A percentile compares a stretch with the other conserved stretches of the same genome.
These are phyloP conservation scores for Pseudorasbora parva DNA, from an alignment of 2,113 vertebrate genomes.

Conservation along the genomic window DNA sequence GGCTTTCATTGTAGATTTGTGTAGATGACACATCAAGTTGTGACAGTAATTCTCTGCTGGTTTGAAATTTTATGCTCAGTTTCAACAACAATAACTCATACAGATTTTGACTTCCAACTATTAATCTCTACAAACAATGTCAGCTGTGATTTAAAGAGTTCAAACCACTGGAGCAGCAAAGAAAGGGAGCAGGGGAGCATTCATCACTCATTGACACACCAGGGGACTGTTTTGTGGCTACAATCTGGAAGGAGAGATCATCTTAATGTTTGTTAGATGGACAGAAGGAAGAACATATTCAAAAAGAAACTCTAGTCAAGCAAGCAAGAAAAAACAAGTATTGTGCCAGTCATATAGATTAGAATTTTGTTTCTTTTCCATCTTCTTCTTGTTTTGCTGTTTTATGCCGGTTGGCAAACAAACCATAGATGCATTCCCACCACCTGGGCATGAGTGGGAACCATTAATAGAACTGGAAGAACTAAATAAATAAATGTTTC, in stretches of 20 bases:
- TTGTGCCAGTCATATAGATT: too few relatives aligned
- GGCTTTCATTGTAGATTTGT: slow-evolving; percentile 19
- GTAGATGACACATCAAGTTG: slow-evolving; percentile 21
- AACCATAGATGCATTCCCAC: too few relatives aligned
- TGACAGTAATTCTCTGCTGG: slow-evolving; percentile 29
- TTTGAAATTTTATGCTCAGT: not conserved
- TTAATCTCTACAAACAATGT: slow-evolving; percentile 43
- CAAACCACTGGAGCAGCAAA: slow-evolving; percentile 2
- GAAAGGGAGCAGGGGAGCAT: not conserved
- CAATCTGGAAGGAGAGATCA: not conserved
- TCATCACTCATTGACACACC: not conserved
- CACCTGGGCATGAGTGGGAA: too few relatives aligned
- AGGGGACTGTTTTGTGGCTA: not conserved
- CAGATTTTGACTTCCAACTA: slow-evolving; percentile 20
- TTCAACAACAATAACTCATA: slow-evolving; percentile 9
- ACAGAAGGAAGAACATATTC: not conserved
- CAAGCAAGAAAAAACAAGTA: not conserved
- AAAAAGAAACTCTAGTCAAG: not conserved
- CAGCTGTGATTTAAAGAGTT: slow-evolving; percentile 41
- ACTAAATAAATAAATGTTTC: too few relatives aligned
- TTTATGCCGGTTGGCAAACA: too few relatives aligned
- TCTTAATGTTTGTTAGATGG: not conserved
- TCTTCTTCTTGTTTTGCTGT: too few relatives aligned
- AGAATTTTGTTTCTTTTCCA: too few relatives aligned
- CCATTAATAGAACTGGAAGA: too few relatives aligned